Base-by-base conservation (phyloP, 2,888 invertebrate genomes). In the Dasysyrphus tricinctus region DNA sequence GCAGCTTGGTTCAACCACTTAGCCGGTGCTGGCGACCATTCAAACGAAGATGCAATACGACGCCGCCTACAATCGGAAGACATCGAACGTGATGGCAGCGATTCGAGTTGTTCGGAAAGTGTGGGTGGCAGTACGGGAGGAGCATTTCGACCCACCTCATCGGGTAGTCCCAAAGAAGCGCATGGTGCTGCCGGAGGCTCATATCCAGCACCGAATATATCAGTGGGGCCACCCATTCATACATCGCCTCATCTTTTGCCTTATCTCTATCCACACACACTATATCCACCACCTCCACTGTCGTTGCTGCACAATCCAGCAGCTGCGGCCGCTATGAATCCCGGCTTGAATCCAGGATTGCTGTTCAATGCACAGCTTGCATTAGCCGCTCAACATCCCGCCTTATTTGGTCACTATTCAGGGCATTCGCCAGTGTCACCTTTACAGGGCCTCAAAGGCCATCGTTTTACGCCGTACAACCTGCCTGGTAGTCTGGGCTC, bases 181-280 rank as follows among this genome's bases (percentile, higher is more conserved):
- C 91, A 91, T 19, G 90, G 90, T 44, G 88, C 86, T 47, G 81
- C 88, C 19, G 88, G 89, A 72, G 65, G 95, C n/a, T 95, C 94
- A 88, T 96, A 96, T 88, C 97, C 97, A 0, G 96, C 97, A 88
- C 98, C 98, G 24, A 98, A 98, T 93, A 98, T 98, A 88, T 97
- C 97, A 42, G 96, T 98, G 51, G 98, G 98, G 69, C 98, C 98
- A 51, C 98, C 98, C 59, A 96, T 98, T 61, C 98, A 98, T 91
- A 97, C 98, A 59, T 97, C 97, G 69, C 95, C 97, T 44, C 96
- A 96, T 92, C 94, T 97, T 91, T 94, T 98, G 91, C 98, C 98
- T 89, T 98, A 98, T 94, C 95, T 98, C 73, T 98, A 98, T 93
- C 97, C 97, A 44, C 97, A 96, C 67, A 97, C 97, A 42, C 94